Evolutionary conservation across 2,113 vertebrate genomes (phyloP).

Genomic region (Protomyctophum bolini): DNA sequence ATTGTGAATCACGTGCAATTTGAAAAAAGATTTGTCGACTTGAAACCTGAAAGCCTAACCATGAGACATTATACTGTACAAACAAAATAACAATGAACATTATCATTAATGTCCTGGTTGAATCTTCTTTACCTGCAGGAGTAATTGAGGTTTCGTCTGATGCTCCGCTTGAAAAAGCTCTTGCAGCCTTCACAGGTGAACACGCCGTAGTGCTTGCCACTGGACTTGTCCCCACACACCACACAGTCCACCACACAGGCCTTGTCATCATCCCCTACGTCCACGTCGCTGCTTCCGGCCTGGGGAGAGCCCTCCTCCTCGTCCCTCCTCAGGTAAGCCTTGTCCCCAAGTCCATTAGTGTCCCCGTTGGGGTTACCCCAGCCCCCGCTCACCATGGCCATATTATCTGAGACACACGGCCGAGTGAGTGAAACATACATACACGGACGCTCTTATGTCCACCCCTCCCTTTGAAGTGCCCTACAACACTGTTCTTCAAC

Average conservation of each 20-base stretch:
- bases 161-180: slow-evolving; percentile 97
- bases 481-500: background rate
- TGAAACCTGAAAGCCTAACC: too few species aligned
- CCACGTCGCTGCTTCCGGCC: slow-evolving; percentile 88
- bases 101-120: too few species aligned
- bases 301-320: slow-evolving; percentile 88
- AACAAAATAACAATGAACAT: too few species aligned
- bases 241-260: slow-evolving; percentile 90
- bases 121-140: slow-evolving; percentile 85
- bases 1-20: too few species aligned
- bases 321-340: slow-evolving; percentile 83
- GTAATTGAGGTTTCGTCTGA: slow-evolving; percentile 93
- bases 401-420: slow-evolving; percentile 74
- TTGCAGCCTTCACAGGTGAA: slow-evolving; percentile 97
- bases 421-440: slow-evolving; percentile 56
- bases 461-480: background rate
- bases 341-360: slow-evolving; percentile 82
- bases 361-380: slow-evolving; percentile 90
- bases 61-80: too few species aligned
- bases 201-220: slow-evolving; percentile 93
- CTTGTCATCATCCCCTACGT: slow-evolving; percentile 88
- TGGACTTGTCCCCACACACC: slow-evolving; percentile 94
- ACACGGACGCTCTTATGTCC: slow-evolving; percentile 13
- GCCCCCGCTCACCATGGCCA: slow-evolving; percentile 95
- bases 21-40: too few species aligned